These are phyloP conservation scores for Rattus rattus DNA, from an alignment of 2,113 vertebrate genomes.

Conservation along the genomic window DNA sequence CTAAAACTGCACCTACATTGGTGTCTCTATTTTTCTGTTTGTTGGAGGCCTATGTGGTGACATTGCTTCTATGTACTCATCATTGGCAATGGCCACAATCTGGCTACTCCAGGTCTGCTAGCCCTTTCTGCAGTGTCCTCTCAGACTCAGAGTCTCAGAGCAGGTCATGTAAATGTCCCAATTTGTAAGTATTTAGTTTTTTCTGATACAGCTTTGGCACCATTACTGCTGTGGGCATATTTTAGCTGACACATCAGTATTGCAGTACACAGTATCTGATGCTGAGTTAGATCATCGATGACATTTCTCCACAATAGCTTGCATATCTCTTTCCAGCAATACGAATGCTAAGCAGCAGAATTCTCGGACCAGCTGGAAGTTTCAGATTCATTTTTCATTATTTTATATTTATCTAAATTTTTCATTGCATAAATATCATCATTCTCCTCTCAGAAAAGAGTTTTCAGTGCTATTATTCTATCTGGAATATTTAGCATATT, in stretches of 20 bases:
- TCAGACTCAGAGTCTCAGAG: not conserved
- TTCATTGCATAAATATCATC: not conserved
- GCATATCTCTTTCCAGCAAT: not conserved
- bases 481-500: not conserved
- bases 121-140: not conserved
- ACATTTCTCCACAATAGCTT: not conserved
- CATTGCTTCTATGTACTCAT: not conserved
- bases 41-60: too few relatives aligned
- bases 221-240: not conserved
- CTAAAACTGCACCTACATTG: not conserved
- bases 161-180: not conserved
- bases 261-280: not conserved
- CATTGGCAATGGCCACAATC: not conserved
- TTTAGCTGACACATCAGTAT: not conserved
- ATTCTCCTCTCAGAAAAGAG: not conserved
- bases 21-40: not conserved
- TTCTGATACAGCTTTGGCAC: not conserved
- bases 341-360: not conserved
- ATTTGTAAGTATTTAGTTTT: not conserved
- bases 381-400: not conserved
- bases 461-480: not conserved
- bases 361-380: not conserved
- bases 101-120: not conserved
- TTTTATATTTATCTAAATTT: not conserved
- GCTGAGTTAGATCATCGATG: not conserved